Base-by-base conservation (phyloP, 2,797 vertebrate species). In the Kryptopterus vitreolus region DNA sequence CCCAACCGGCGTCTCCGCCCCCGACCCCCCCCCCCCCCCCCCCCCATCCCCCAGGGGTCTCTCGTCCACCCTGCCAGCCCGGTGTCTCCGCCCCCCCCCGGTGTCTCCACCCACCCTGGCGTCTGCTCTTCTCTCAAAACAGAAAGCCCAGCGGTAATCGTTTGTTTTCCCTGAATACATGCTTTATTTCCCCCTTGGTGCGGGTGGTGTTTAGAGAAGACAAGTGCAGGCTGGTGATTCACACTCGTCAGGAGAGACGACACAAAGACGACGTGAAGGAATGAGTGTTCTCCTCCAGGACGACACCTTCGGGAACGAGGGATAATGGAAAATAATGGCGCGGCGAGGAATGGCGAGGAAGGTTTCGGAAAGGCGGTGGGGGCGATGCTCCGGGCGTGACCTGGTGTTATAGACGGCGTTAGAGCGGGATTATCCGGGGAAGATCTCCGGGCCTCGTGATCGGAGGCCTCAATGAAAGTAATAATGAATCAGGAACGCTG, bases 151-250 rank as follows among this genome's bases (percentile, higher is more conserved):
- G 78, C 55, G 78, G 82, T 81, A 84, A 85, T 88, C 82, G 68
- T 85, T 84, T 88, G 88, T 85, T 88, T 86, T 85, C 82, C 82
- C 80, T 85, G 82, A 85, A 78, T 85, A 81, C 80, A 66, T 76
- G 77, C 70, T 81, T 77, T 73, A 16, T 59, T 22, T 58, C 58
- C 43, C 16, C 12, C 13, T 46, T 26, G 1, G 38, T 43, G 38
- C 10, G 38, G 38, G 38, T 2, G n/a, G 66, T 74, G 81, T 72
- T 66, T 78, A 11, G 11, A 63, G 76, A 82, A 81, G 82, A 77
- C 79, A 71, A 76, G 62, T 62, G 31, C 26, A 77, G 52, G 29
- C 81, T 83, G 79, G 79, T 87, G 85, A 86, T 81, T 85, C 83
- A 84, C 35, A 50, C 70, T 81, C 70, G 26, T 73, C 53, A 59